phyloP scores from a whole-genome alignment of 2,888 invertebrate species.

The Heliconius ismenius region DNA sequence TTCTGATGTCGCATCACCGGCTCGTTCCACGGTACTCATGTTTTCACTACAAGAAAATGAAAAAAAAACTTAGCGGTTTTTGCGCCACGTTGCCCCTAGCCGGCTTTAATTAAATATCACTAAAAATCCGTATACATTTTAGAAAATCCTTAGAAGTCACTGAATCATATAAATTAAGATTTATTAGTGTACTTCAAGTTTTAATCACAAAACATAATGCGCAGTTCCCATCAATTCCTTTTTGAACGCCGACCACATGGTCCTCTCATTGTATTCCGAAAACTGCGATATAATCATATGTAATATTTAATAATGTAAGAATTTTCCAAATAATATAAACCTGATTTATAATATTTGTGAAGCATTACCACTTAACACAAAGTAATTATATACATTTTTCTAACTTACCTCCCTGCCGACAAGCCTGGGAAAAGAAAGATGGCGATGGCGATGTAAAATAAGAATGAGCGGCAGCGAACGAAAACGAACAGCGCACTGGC shows the following conservation, averaged over 20 bases:
- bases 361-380: constrained; percentile 31
- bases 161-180: constrained; percentile 40
- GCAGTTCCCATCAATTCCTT: constrained; percentile 68
- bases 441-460: constrained; percentile 72
- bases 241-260: constrained; percentile 74
- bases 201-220: constrained; percentile 70
- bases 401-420: constrained; percentile 76
- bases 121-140: neutral
- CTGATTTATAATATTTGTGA: neutral
- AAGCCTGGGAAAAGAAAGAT: constrained; percentile 77
- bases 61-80: constrained; percentile 51
- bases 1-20: constrained; percentile 84
- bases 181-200: constrained; percentile 44
- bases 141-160: neutral
- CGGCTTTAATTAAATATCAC: constrained; percentile 24
- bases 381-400: constrained; percentile 47
- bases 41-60: constrained; percentile 64
- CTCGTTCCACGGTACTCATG: constrained; percentile 86
- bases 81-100: constrained; percentile 70
- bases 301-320: constrained; percentile 8
- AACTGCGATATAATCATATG: constrained; percentile 31
- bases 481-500: constrained; percentile 42
- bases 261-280: constrained; percentile 49
- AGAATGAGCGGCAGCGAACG: constrained; percentile 48
- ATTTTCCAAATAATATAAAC: neutral